A percentile compares a stretch with the other conserved stretches of the same genome.
Conservation (phyloP, 2,888 invertebrate species). For the Dryococelus australis region DNA sequence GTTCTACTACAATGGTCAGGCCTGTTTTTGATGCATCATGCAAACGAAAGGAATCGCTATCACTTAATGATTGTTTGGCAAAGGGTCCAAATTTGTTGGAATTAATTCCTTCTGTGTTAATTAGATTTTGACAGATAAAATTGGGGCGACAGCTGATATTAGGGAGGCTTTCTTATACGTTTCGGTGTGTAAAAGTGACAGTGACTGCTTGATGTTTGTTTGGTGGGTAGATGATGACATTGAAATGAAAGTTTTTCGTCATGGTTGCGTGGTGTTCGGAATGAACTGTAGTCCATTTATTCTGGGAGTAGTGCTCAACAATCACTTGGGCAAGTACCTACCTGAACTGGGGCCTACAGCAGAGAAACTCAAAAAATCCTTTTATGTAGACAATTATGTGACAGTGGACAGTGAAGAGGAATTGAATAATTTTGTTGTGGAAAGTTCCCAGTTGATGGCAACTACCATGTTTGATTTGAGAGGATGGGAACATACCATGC, state of each 20-base stretch:
- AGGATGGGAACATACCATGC: too few relatives aligned
- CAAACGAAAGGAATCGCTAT: constrained; percentile 32
- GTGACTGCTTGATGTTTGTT: too few relatives aligned
- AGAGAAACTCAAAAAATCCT: neutral
- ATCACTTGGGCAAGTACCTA: constrained; percentile 32
- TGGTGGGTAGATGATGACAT: too few relatives aligned
- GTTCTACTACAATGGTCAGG: too few relatives aligned
- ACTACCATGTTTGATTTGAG: neutral
- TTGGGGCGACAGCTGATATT: too few relatives aligned
- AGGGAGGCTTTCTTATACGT: too few relatives aligned
- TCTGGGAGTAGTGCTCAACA: constrained; percentile 33
- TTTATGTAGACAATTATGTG: constrained; percentile 27
- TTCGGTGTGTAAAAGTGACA: too few relatives aligned
- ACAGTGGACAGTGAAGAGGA: constrained; percentile 2
- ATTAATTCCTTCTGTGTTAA: constrained; percentile 21
- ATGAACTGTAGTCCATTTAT: constrained; percentile 39
- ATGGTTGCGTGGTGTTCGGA: constrained; percentile 42
- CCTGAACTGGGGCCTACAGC: neutral
- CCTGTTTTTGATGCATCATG: too few relatives aligned
- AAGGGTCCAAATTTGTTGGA: constrained; percentile 44
- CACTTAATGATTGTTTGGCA: constrained; percentile 48
- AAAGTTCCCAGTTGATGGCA: neutral
- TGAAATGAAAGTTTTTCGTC: constrained; percentile 30
- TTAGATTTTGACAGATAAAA: neutral
- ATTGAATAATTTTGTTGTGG: neutral